phyloP scores from a whole-genome alignment of 2,797 vertebrate genomes.

The Xyrichtys novacula region DNA sequence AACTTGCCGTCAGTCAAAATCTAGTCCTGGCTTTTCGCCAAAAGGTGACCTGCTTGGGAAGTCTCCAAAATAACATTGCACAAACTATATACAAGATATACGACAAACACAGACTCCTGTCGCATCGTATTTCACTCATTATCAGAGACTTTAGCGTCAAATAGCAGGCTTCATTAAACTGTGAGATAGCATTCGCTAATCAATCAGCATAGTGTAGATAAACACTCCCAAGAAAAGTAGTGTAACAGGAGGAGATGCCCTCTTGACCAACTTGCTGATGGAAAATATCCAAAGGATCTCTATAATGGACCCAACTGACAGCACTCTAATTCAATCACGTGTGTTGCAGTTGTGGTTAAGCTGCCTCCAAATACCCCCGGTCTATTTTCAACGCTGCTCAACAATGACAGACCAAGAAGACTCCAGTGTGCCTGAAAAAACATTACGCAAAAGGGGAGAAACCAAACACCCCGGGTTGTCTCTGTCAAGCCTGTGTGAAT shows the following conservation, averaged over 20 bases:
- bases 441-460: conserved; percentile 71
- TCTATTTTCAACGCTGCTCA: conserved; percentile 77
- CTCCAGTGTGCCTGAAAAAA: conserved; percentile 77
- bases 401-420: conserved; percentile 71
- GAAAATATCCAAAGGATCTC: conserved; percentile 77
- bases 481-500: conserved; percentile 36
- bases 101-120: neutral
- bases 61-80: neutral
- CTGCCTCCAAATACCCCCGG: conserved; percentile 67
- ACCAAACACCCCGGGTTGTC: conserved; percentile 52
- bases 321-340: conserved; percentile 78
- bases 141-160: conserved; percentile 21
- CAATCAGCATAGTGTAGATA: conserved; percentile 16
- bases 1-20: conserved; percentile 56
- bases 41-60: conserved; percentile 27
- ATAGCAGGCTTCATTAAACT: conserved; percentile 1
- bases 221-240: conserved; percentile 40
- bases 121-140: conserved; percentile 26
- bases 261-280: conserved; percentile 60
- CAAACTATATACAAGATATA: neutral
- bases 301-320: conserved; percentile 72
- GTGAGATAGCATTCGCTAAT: conserved; percentile 8
- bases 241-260: conserved; percentile 52
- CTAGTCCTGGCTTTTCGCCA: conserved; percentile 26
- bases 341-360: conserved; percentile 72